Conservation (phyloP, 2,888 invertebrate species). For the Loripinus fragilis region DNA sequence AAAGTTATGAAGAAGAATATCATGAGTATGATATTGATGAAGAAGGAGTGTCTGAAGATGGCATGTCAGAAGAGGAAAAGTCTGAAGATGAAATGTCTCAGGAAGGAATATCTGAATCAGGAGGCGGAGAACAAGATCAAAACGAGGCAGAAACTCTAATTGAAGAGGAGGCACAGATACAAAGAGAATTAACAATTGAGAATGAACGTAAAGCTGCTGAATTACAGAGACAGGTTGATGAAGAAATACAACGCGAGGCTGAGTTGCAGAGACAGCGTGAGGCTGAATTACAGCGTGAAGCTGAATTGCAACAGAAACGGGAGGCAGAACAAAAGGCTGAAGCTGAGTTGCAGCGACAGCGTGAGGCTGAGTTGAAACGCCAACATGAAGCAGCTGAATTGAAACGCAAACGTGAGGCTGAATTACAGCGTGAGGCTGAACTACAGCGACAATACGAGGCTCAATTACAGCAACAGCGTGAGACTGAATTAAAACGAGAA, state of each 20-base stretch:
- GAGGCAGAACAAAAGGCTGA: not conserved
- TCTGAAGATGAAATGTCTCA: not conserved
- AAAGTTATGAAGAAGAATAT: constrained; percentile 5
- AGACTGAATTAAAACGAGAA: not conserved
- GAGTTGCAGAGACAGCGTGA: not conserved
- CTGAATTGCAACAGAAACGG: not conserved
- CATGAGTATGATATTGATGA: not conserved
- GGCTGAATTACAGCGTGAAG: not conserved
- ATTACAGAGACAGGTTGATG: not conserved
- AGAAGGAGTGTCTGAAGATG: not conserved
- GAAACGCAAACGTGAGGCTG: not conserved
- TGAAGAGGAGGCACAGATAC: not conserved
- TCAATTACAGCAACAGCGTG: not conserved
- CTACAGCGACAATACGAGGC: not conserved
- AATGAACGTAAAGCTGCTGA: not conserved
- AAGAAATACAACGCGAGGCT: not conserved
- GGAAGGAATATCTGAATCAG: too few species aligned
- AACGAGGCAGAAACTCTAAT: not conserved
- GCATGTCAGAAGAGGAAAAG: not conserved
- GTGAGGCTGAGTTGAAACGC: not conserved
- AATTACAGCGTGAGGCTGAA: not conserved
- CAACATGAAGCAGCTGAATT: not conserved
- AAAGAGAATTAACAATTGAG: not conserved
- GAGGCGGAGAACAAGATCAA: not conserved
- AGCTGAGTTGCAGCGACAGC: not conserved